Evolutionary conservation across 2,113 vertebrate genomes (phyloP).

Genomic region (Heliornis fulica): DNA sequence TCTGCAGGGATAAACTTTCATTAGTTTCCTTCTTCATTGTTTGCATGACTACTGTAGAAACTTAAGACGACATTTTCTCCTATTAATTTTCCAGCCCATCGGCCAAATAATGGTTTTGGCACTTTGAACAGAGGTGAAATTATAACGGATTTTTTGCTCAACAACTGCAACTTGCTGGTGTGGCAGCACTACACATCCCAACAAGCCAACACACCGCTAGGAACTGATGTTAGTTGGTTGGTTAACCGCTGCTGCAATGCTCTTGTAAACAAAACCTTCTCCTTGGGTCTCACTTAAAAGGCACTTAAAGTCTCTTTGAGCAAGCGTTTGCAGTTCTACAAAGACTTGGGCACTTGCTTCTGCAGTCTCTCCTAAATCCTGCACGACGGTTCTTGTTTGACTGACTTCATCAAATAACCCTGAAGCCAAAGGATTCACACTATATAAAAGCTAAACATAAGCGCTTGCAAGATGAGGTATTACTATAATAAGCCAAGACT

Average conservation of each 20-base stretch:
- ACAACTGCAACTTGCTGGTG: constrained; percentile 19
- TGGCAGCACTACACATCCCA: background rate
- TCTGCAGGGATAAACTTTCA: constrained; percentile 11
- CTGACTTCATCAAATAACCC: background rate
- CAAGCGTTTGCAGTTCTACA: background rate
- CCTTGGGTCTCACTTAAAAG: background rate
- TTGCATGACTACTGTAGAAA: constrained; percentile 59
- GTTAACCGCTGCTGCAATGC: background rate
- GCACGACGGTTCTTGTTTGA: background rate
- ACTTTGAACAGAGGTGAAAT: constrained; percentile 65
- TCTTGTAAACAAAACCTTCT: background rate
- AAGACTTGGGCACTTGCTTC: background rate
- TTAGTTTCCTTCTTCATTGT: constrained; percentile 58
- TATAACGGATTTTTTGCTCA: constrained; percentile 50
- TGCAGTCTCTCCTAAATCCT: background rate
- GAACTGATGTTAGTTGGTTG: background rate
- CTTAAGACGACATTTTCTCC: constrained; percentile 62
- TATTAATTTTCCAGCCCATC: constrained; percentile 66
- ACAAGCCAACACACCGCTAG: background rate
- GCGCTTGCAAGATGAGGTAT: background rate
- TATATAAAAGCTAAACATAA: background rate
- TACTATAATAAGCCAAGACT: background rate
- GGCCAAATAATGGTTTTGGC: constrained; percentile 60
- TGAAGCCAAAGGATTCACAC: background rate
- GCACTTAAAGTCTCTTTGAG: background rate